Percentiles rank a stretch among this genome's conserved stretches.
Conservation (phyloP, 2,113 vertebrate genomes). For the Martes martes region DNA sequence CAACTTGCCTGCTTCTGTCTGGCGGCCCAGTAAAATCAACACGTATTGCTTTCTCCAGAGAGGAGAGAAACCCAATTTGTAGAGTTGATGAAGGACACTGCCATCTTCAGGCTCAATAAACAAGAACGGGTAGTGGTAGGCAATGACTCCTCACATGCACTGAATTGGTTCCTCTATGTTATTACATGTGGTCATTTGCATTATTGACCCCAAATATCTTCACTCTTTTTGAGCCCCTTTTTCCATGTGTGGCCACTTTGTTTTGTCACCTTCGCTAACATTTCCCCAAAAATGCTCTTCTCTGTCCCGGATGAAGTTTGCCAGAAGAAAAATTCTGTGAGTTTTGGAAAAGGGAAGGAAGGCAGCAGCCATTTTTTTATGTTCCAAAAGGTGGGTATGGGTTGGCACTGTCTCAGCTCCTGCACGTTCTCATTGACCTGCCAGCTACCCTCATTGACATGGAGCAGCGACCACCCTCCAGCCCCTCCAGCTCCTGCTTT, state of each 20-base stretch:
- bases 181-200: background rate
- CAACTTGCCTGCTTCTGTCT: background rate
- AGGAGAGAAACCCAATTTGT: background rate
- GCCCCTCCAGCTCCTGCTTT: background rate
- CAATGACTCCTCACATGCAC: accelerated
- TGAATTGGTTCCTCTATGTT: background rate
- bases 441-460: accelerated
- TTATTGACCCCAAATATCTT: background rate
- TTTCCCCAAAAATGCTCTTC: background rate
- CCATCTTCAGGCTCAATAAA: background rate
- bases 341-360: background rate
- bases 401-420: no score
- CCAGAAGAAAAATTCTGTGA: background rate
- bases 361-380: no score
- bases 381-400: background rate
- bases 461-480: accelerated
- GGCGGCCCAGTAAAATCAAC: background rate
- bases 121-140: background rate
- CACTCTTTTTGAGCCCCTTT: background rate
- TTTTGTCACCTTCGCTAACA: background rate
- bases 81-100: background rate
- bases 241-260: background rate
- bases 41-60: background rate
- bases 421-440: accelerated
- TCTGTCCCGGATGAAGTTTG: background rate